Conservation (phyloP, 2,113 vertebrate species). For the Catharus fuscescens region DNA sequence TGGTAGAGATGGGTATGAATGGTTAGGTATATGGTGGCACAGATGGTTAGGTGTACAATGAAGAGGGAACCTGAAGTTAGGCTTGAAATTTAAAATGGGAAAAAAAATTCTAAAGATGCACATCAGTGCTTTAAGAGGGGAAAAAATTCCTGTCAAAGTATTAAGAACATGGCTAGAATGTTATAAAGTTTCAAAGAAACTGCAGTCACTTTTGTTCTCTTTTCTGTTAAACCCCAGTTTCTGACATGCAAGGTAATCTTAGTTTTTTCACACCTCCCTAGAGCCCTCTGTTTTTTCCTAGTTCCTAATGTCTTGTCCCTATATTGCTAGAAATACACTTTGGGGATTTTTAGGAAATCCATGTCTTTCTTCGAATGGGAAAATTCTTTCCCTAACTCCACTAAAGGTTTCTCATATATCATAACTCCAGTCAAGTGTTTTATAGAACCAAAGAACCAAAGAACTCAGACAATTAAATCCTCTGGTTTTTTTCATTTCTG, state of each 20-base stretch:
- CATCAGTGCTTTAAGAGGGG: background rate
- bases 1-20: background rate
- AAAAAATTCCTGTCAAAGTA: background rate
- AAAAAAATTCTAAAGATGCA: background rate
- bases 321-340: background rate
- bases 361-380: background rate
- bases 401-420: background rate
- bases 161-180: background rate
- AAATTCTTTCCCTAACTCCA: background rate
- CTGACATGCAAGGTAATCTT: background rate
- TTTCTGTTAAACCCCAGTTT: background rate
- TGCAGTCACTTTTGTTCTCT: background rate
- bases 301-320: background rate
- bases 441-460: background rate
- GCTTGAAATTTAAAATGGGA: background rate
- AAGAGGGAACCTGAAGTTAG: background rate
- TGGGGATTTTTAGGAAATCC: background rate
- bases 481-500: background rate
- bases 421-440: background rate
- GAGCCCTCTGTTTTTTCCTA: background rate
- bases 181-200: background rate
- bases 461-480: background rate
- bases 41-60: background rate
- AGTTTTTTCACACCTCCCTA: background rate
- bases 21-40: background rate